Percentiles rank a stretch among this genome's conserved stretches.
Conservation (phyloP, 2,888 invertebrate species). For the Eilema griseolum region DNA sequence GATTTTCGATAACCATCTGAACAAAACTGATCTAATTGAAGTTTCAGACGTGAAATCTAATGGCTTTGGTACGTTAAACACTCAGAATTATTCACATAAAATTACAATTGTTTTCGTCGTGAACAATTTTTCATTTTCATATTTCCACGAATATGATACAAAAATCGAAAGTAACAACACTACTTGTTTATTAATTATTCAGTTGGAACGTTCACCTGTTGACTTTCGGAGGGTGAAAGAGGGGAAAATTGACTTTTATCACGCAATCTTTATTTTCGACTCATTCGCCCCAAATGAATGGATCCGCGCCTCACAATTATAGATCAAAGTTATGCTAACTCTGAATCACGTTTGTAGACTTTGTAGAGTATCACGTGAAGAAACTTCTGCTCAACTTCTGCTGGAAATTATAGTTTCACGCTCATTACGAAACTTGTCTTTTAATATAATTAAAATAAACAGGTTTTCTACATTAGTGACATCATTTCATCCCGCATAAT, state of each 20-base stretch:
- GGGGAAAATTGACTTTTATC: constrained; percentile 62
- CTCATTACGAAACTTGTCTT: constrained; percentile 27
- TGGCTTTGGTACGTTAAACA: constrained; percentile 31
- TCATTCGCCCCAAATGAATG: constrained; percentile 51
- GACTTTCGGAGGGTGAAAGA: constrained; percentile 58
- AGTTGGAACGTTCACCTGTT: constrained; percentile 74
- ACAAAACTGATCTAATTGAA: constrained; percentile 32
- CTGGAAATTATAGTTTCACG: neutral
- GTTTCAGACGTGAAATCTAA: constrained; percentile 31
- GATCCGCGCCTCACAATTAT: constrained; percentile 28
- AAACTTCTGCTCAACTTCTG: neutral
- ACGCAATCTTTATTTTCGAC: constrained; percentile 64
- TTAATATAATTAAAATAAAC: constrained; percentile 40
- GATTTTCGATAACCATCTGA: constrained; percentile 25
- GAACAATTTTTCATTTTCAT: neutral
- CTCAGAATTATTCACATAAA: constrained; percentile 17
- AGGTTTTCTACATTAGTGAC: constrained; percentile 40
- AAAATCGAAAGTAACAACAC: constrained; percentile 35
- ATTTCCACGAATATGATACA: constrained; percentile 17
- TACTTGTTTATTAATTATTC: constrained; percentile 70
- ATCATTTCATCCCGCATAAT: constrained; percentile 32
- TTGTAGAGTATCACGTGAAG: constrained; percentile 19
- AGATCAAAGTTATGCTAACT: constrained; percentile 21
- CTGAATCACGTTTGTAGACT: constrained; percentile 16
- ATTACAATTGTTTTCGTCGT: constrained; percentile 16